phyloP scores from a whole-genome alignment of 2,888 invertebrate genomes.

The Tetragonula carbonaria region DNA sequence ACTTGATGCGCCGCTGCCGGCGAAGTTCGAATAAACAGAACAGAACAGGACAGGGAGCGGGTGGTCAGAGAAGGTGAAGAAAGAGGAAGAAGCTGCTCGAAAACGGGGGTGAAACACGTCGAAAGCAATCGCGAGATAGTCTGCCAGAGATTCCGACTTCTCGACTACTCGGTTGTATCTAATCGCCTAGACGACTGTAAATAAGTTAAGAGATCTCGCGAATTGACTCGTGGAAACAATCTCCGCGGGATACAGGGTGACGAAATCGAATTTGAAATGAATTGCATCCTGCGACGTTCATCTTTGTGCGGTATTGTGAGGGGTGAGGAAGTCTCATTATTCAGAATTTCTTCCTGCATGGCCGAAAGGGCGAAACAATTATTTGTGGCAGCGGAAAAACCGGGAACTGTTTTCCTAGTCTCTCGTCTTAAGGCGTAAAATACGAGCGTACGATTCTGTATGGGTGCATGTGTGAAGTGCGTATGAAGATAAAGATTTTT shows the following conservation, averaged over 20 bases:
- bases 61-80: not conserved
- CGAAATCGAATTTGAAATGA: no score
- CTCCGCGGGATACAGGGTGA: slow-evolving; percentile 2
- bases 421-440: no score
- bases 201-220: slow-evolving; percentile 54
- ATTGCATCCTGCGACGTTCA: not conserved
- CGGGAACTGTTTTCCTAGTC: no score
- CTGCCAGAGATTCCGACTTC: no score
- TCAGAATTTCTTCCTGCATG: no score
- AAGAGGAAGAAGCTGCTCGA: not conserved
- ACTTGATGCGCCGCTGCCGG: slow-evolving; percentile 39
- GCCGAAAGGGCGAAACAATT: no score
- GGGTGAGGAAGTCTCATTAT: no score
- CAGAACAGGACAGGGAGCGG: not conserved
- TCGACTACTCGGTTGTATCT: no score
- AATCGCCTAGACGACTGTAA: slow-evolving; percentile 20
- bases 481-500: no score
- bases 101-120: not conserved
- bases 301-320: not conserved
- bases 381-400: no score
- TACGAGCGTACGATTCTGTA: no score
- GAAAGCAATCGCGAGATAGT: not conserved
- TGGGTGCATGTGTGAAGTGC: no score
- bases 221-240: slow-evolving; percentile 45
- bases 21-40: slow-evolving; percentile 10